Conservation (phyloP, 92 coral and sea anemone species). For the Epizoanthus scotinus region DNA sequence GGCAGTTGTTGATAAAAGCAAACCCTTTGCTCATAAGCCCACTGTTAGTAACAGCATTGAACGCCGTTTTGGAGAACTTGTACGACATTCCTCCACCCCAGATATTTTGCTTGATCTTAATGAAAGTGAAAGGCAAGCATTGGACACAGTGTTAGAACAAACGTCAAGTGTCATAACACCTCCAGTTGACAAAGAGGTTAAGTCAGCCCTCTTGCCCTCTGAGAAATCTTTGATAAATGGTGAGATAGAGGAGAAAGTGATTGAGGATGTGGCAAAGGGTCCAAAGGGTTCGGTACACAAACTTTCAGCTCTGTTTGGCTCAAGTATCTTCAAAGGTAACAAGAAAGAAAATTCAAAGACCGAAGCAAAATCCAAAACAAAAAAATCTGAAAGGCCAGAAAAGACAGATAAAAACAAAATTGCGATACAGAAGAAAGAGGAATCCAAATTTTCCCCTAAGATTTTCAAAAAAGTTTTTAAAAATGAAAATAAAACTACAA, state of each 20-base stretch:
- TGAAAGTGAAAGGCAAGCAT: neutral
- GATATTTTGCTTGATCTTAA: conserved; percentile 16
- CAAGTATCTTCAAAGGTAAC: conserved; percentile 64
- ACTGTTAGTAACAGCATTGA: conserved; percentile 19
- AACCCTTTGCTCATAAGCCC: conserved; percentile 29
- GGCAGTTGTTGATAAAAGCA: neutral
- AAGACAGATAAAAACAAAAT: conserved; percentile 16
- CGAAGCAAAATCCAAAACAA: conserved; percentile 22
- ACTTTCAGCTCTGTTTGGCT: conserved; percentile 78
- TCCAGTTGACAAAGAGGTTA: neutral
- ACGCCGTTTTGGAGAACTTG: conserved; percentile 32
- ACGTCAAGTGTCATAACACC: neutral
- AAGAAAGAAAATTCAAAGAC: conserved; percentile 63
- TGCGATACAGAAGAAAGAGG: conserved; percentile 34
- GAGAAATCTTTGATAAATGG: neutral
- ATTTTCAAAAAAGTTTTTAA: conserved; percentile 26
- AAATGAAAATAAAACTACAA: conserved; percentile 25
- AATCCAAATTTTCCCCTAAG: conserved; percentile 25
- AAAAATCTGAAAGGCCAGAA: conserved; percentile 18
- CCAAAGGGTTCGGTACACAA: conserved; percentile 76
- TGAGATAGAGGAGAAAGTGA: neutral
- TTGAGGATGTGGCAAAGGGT: conserved; percentile 35
- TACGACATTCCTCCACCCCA: conserved; percentile 39
- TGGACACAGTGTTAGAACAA: neutral
- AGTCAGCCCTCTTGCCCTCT: neutral